Evolutionary conservation across 2,113 vertebrate species (phyloP).

Genomic region (Silurus meridionalis): DNA sequence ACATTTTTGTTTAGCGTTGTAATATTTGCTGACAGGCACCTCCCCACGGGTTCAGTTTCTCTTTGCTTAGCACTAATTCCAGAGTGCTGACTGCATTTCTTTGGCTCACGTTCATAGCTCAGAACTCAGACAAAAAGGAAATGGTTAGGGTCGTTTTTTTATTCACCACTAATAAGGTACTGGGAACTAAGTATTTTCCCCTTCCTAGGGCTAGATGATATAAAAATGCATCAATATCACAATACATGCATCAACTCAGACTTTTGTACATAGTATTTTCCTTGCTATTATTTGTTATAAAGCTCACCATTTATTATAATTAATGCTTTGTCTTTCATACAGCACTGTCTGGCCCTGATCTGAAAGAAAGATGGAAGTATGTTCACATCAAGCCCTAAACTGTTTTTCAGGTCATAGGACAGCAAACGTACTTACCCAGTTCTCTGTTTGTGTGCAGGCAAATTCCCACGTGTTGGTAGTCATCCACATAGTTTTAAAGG

Average conservation of each 20-base stretch:
- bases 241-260: background rate
- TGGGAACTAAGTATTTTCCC: background rate
- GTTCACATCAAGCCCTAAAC: background rate
- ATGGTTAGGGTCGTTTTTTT: conserved; percentile 22
- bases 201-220: background rate
- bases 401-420: background rate
- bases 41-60: conserved; percentile 32
- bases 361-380: background rate
- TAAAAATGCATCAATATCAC: background rate
- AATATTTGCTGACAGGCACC: conserved; percentile 29
- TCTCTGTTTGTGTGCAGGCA: background rate
- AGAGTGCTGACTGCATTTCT: conserved; percentile 42
- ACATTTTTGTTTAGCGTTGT: conserved; percentile 6
- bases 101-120: conserved; percentile 32
- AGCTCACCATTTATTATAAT: background rate
- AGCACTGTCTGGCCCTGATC: no score
- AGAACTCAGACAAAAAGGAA: conserved; percentile 1
- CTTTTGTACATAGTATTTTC: background rate
- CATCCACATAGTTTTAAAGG: background rate
- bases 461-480: background rate
- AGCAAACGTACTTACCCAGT: background rate
- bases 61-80: conserved; percentile 34
- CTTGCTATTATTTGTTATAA: background rate
- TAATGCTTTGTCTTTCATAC: background rate
- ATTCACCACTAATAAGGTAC: conserved; percentile 16